A percentile compares a stretch with the other conserved stretches of the same genome.
Conservation (phyloP, 2,888 invertebrate species). For the Trichogramma evanescens region DNA sequence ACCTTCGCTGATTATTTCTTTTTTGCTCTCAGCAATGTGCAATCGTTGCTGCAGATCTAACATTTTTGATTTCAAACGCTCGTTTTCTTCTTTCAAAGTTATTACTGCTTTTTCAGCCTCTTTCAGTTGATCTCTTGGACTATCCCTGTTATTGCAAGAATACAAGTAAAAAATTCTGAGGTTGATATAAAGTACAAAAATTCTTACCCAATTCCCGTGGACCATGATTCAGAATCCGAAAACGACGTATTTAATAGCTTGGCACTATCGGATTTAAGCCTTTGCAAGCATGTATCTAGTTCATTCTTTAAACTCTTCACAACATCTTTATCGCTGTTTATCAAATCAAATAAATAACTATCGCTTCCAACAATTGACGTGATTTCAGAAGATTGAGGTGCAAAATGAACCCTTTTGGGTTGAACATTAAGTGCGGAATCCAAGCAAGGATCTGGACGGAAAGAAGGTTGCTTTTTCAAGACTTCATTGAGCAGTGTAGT, state of each 20-base stretch:
- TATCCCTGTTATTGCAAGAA: conserved; percentile 7
- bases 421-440: conserved; percentile 19
- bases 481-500: conserved; percentile 64
- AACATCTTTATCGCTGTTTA: conserved; percentile 47
- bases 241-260: conserved; percentile 39
- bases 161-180: background rate
- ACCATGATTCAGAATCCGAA: conserved; percentile 24
- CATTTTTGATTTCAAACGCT: conserved; percentile 55
- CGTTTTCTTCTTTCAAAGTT: conserved; percentile 46
- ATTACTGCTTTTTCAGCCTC: conserved; percentile 52
- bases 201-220: conserved; percentile 14
- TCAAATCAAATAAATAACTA: conserved; percentile 53
- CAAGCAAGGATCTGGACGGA: conserved; percentile 20
- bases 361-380: conserved; percentile 52
- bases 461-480: conserved; percentile 41
- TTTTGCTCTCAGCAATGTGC: conserved; percentile 45
- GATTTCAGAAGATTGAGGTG: conserved; percentile 59
- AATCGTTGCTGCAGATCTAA: conserved; percentile 51
- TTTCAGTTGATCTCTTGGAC: conserved; percentile 49
- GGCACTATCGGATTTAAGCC: conserved; percentile 64
- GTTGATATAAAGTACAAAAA: background rate
- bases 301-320: conserved; percentile 59
- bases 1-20: conserved; percentile 53
- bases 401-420: conserved; percentile 60
- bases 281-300: conserved; percentile 60